phyloP scores from a whole-genome alignment of 2,888 invertebrate species.

The Drosophila mimica region DNA sequence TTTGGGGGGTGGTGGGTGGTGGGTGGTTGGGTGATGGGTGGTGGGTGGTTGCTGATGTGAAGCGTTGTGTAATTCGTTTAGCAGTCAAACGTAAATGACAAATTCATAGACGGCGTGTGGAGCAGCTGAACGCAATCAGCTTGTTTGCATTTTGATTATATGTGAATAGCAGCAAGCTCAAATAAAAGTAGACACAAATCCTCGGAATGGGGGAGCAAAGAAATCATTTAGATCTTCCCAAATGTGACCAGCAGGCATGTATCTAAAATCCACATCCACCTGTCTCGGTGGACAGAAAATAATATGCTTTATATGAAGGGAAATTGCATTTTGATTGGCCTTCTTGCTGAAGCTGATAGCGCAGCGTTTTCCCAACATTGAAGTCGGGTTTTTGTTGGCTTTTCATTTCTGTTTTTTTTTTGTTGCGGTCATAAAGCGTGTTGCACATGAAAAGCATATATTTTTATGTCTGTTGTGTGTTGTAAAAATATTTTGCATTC shows the following conservation, averaged over 20 bases:
- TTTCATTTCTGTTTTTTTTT: not conserved
- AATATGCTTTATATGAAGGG: conserved; percentile 62
- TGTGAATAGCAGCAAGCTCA: conserved; percentile 39
- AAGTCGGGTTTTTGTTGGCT: conserved; percentile 1
- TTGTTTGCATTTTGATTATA: conserved; percentile 79
- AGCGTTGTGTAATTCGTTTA: conserved; percentile 45
- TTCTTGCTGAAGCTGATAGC: conserved; percentile 68
- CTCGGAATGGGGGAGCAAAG: not conserved
- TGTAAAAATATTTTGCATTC: conserved; percentile 15
- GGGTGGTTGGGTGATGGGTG: not conserved
- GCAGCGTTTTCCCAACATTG: conserved; percentile 45
- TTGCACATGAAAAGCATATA: conserved; percentile 46
- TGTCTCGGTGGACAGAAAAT: conserved; percentile 33
- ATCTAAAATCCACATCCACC: conserved; percentile 21
- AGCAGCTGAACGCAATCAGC: conserved; percentile 61
- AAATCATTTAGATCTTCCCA: conserved; percentile 29
- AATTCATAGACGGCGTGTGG: conserved; percentile 69
- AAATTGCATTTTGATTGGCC: conserved; percentile 78
- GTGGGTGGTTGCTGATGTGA: not conserved
- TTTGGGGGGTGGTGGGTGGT: not conserved
- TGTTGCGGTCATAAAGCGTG: conserved; percentile 44
- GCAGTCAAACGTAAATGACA: conserved; percentile 66
- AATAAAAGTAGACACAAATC: conserved; percentile 6
- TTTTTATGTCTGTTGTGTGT: conserved; percentile 39
- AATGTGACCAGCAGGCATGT: conserved; percentile 24